A percentile compares a stretch with the other conserved stretches of the same genome.
Conservation (phyloP, 2,113 vertebrate species). For the Clarias magur region DNA sequence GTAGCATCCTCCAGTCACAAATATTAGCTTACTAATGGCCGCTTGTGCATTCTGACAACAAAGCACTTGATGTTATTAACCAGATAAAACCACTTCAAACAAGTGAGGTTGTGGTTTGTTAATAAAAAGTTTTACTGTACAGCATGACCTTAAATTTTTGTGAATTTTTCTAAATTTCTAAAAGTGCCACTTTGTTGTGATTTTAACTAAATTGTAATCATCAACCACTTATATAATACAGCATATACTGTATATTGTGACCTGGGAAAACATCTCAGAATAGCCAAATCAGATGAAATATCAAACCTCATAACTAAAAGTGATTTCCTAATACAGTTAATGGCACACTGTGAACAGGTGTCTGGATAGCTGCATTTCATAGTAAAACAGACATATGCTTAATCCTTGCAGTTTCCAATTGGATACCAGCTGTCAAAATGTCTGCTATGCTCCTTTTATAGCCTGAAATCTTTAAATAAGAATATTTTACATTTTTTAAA, state of each 20-base stretch:
- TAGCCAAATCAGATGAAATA: not conserved
- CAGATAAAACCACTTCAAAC: constrained; percentile 16
- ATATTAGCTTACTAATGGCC: constrained; percentile 22
- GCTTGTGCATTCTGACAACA: constrained; percentile 19
- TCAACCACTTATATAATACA: not conserved
- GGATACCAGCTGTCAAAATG: not conserved
- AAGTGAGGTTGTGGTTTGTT: not conserved
- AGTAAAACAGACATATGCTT: not conserved
- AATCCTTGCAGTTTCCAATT: not conserved
- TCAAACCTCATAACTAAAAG: not conserved
- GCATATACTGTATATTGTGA: not conserved
- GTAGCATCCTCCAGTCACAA: constrained; percentile 24
- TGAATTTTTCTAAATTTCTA: not conserved
- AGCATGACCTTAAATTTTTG: not conserved
- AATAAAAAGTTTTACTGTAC: not conserved
- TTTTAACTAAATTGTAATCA: not conserved
- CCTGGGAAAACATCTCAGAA: not conserved
- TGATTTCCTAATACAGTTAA: not conserved
- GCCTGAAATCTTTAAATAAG: not conserved
- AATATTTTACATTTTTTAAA: too few species aligned
- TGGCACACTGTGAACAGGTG: not conserved
- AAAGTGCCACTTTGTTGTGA: not conserved
- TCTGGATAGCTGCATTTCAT: not conserved
- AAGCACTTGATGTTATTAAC: constrained; percentile 25
- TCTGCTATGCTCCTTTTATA: not conserved